Conservation (phyloP, 2,797 vertebrate genomes). For the Threskiornis aethiopicus region DNA sequence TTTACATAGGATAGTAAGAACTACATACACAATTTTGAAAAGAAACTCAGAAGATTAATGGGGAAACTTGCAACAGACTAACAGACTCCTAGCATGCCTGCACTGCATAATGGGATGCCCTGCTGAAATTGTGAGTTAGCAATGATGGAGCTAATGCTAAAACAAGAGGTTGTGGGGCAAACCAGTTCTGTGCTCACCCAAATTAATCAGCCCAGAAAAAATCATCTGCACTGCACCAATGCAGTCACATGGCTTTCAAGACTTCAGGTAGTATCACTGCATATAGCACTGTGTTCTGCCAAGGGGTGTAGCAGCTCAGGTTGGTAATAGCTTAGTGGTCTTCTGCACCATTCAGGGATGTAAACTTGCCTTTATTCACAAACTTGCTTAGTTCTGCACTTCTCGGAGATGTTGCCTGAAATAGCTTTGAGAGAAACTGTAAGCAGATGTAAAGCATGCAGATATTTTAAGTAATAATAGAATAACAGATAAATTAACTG, state of each 20-base stretch:
- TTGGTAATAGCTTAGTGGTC: background rate
- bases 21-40: background rate
- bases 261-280: background rate
- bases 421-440: background rate
- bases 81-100: background rate
- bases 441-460: background rate
- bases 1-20: background rate
- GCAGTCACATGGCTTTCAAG: background rate
- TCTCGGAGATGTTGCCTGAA: background rate
- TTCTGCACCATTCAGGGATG: background rate
- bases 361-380: background rate
- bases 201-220: background rate
- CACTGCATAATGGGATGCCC: background rate
- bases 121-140: background rate
- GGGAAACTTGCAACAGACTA: background rate
- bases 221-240: background rate
- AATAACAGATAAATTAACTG: background rate
- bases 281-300: background rate
- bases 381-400: background rate
- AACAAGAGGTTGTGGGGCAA: background rate
- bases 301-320: background rate
- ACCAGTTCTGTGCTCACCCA: background rate
- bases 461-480: background rate
- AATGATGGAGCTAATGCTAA: background rate
- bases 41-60: background rate